Percentiles rank a stretch among this genome's conserved stretches.
Evolutionary conservation across 2,113 vertebrate genomes (phyloP).

Genomic region (Theropithecus gelada): DNA sequence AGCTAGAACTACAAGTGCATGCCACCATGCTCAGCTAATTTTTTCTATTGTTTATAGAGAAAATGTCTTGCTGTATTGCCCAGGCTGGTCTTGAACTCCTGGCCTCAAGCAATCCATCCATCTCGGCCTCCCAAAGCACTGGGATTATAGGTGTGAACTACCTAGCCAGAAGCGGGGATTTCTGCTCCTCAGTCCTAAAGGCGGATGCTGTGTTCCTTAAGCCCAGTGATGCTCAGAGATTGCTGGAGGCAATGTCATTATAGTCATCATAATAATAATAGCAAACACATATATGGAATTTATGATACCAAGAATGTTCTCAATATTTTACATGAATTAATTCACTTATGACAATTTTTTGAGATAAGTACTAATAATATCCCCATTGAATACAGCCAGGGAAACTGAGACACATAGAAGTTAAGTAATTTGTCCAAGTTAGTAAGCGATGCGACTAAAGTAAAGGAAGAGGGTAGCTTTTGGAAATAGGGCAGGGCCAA

Average conservation of each 20-base stretch:
- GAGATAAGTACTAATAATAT: neutral
- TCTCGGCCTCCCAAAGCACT: too few species aligned
- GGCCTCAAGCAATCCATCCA: too few species aligned
- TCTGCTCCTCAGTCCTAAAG: neutral
- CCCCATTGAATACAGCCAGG: neutral
- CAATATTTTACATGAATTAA: neutral
- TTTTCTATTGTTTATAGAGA: too few species aligned
- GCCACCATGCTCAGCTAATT: too few species aligned
- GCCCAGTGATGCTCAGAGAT: neutral
- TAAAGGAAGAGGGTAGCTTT: neutral
- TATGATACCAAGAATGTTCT: neutral
- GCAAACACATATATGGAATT: neutral
- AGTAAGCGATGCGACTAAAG: neutral
- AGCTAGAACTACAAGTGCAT: too few species aligned
- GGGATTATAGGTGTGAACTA: too few species aligned
- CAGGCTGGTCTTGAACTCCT: too few species aligned
- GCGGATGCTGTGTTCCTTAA: neutral
- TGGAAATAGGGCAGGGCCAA: neutral
- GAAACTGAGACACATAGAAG: neutral
- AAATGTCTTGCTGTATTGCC: too few species aligned
- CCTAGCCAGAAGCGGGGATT: neutral
- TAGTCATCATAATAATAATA: neutral
- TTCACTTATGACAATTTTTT: neutral
- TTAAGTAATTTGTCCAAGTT: neutral
- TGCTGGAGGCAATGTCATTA: neutral